Conservation (phyloP, 2,888 invertebrate genomes). For the Netelia fuscicornis region DNA sequence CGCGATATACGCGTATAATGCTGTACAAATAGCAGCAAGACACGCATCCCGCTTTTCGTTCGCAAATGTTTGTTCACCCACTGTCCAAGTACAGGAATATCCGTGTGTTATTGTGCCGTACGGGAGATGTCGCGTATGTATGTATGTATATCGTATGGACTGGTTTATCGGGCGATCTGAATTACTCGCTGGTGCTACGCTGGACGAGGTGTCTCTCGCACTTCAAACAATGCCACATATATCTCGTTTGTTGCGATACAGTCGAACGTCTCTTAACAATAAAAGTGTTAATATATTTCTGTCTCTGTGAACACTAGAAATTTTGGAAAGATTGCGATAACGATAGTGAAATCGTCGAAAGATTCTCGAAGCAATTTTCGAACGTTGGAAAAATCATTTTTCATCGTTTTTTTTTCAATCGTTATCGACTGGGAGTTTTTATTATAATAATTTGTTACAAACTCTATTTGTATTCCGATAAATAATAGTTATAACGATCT, state of each 20-base stretch:
- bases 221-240: constrained; percentile 39
- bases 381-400: too few species aligned
- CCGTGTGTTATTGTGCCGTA: constrained; percentile 10
- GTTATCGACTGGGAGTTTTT: too few species aligned
- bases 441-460: too few species aligned
- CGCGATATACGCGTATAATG: constrained; percentile 38
- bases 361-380: too few species aligned
- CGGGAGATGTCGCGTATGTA: neutral
- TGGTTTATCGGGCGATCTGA: constrained; percentile 16
- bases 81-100: constrained; percentile 20
- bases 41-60: constrained; percentile 56
- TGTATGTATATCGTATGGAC: constrained; percentile 12
- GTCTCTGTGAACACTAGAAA: neutral
- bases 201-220: constrained; percentile 22
- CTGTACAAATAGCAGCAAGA: constrained; percentile 59
- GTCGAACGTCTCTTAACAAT: neutral
- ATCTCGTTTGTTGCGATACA: neutral
- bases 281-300: too few species aligned
- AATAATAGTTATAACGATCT: too few species aligned
- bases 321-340: neutral
- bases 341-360: too few species aligned
- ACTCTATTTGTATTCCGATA: too few species aligned
- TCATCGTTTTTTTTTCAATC: too few species aligned
- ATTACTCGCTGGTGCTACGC: constrained; percentile 34
- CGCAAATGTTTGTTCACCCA: constrained; percentile 61